A percentile compares a stretch with the other conserved stretches of the same genome.
phyloP scores from a whole-genome alignment of 2,113 vertebrate genomes.

The Pampusana beccarii region DNA sequence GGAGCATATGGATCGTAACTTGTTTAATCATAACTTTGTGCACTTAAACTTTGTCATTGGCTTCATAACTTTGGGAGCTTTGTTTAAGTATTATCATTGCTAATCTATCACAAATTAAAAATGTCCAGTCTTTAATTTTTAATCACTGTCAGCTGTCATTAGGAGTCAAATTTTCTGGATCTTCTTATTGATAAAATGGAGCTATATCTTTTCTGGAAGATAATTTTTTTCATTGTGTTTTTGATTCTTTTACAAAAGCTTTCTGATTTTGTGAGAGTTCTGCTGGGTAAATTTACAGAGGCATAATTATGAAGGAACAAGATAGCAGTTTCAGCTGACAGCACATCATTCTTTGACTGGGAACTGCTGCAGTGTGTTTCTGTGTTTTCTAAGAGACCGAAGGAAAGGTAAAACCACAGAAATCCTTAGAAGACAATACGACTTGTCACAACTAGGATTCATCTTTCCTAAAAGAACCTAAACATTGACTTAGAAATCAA shows the following conservation, averaged over 20 bases:
- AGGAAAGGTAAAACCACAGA: not conserved
- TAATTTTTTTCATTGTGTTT: not conserved
- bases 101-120: constrained; percentile 14
- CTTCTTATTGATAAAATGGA: not conserved
- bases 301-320: not conserved
- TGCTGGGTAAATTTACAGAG: not conserved
- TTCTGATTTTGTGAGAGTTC: not conserved
- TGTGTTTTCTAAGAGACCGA: not conserved
- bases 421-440: not conserved
- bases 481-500: not conserved
- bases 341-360: not conserved
- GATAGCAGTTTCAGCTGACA: not conserved
- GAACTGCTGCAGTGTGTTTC: not conserved
- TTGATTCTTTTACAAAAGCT: not conserved
- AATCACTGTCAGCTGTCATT: not conserved
- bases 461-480: not conserved
- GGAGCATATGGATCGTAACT: constrained; percentile 58
- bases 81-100: not conserved
- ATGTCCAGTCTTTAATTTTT: not conserved
- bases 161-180: not conserved
- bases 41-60: constrained; percentile 19
- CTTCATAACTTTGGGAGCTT: constrained; percentile 2
- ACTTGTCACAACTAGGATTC: not conserved
- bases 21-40: constrained; percentile 49
- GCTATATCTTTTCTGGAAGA: not conserved